Evolutionary conservation across 30 jellyfish, hydroid and myxozoan genomes (phyloP).

Genomic region (Clytia hemisphaerica): DNA sequence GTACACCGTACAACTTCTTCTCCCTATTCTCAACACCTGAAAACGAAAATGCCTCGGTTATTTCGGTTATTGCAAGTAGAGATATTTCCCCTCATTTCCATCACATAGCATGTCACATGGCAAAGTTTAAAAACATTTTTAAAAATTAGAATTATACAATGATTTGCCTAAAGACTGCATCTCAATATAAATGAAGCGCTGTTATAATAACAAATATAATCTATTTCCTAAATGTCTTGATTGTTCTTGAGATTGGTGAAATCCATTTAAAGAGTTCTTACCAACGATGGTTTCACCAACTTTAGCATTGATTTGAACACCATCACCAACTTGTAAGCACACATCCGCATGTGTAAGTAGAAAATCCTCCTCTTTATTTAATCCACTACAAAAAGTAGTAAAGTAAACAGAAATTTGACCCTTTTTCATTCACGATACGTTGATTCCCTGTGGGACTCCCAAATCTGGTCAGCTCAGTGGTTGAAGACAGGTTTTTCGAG

Average conservation of each 20-base stretch:
- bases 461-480: neutral
- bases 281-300: constrained; percentile 65
- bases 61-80: too few species aligned
- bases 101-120: too few species aligned
- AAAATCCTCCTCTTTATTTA: constrained; percentile 42
- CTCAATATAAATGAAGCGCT: too few species aligned
- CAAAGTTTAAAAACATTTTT: too few species aligned
- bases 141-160: too few species aligned
- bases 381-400: constrained; percentile 25
- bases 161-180: too few species aligned
- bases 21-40: constrained; percentile 52
- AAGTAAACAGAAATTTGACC: neutral
- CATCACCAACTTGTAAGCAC: constrained; percentile 48
- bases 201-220: too few species aligned
- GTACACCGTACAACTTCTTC: constrained; percentile 66
- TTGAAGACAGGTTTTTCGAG: too few species aligned
- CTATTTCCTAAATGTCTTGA: too few species aligned
- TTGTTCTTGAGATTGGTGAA: too few species aligned
- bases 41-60: neutral
- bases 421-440: neutral
- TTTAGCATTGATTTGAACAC: constrained; percentile 45
- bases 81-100: too few species aligned
- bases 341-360: constrained; percentile 65
- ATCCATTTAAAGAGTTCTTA: too few species aligned
- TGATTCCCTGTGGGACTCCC: neutral